These are phyloP conservation scores for Sibirionetta formosa DNA, from an alignment of 2,797 vertebrate species.

Conservation along the genomic window DNA sequence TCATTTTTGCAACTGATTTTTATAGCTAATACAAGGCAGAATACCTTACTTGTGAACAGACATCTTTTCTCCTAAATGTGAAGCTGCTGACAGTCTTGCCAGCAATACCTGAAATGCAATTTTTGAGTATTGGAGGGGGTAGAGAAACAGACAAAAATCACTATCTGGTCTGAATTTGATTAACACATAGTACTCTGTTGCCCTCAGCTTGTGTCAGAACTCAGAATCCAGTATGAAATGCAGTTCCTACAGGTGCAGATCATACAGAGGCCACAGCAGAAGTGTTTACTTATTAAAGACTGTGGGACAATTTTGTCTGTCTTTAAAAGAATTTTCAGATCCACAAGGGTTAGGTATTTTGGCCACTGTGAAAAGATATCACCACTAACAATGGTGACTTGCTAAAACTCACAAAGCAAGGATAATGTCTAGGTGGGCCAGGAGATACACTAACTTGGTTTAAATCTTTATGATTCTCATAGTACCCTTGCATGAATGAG, in stretches of 20 bases:
- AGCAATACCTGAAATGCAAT: slow-evolving; percentile 5
- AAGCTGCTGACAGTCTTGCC: slow-evolving; percentile 14
- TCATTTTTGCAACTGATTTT: slow-evolving; percentile 15
- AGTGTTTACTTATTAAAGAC: not conserved
- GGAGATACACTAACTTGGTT: not conserved
- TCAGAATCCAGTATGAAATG: fast-evolving
- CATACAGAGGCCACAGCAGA: not conserved
- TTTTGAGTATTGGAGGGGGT: not conserved
- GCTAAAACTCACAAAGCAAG: not conserved
- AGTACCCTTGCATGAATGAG: not conserved
- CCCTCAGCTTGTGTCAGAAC: not conserved
- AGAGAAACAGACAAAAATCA: not conserved
- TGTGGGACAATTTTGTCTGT: fast-evolving
- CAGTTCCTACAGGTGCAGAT: not conserved
- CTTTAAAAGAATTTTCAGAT: not conserved
- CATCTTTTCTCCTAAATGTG: slow-evolving; percentile 19
- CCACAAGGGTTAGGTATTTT: not conserved
- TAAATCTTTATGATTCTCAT: not conserved
- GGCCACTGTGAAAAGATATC: not conserved
- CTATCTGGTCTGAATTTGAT: not conserved
- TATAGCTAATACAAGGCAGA: not conserved
- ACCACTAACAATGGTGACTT: not conserved
- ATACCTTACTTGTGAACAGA: not conserved
- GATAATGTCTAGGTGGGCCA: not conserved
- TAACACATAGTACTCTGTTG: not conserved